Conservation (phyloP, 1,140 invertebrate species). For the Brachystomella parvula region DNA sequence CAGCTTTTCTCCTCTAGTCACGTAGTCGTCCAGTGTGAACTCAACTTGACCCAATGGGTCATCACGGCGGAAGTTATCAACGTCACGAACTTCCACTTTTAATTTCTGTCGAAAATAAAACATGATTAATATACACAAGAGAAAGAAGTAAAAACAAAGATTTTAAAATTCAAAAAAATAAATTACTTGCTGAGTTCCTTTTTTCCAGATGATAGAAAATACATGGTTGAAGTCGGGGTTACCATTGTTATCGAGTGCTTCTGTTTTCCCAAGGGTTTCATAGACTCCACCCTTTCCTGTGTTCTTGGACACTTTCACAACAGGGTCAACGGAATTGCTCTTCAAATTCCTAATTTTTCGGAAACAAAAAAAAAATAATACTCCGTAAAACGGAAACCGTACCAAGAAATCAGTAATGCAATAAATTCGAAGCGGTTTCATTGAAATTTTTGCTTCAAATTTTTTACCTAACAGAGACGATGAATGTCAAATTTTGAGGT, state of each 20-base stretch:
- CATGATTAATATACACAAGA: background rate
- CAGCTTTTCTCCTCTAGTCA: background rate
- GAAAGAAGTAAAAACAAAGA: background rate
- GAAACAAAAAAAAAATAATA: background rate
- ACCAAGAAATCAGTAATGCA: background rate
- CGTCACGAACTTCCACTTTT: background rate
- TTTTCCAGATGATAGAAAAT: constrained; percentile 3
- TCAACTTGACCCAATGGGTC: background rate
- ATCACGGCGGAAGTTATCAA: constrained; percentile 7
- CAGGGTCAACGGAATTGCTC: background rate
- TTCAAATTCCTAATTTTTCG: background rate
- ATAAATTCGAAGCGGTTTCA: background rate
- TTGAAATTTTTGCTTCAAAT: background rate
- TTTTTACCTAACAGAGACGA: background rate
- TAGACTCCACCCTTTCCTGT: background rate
- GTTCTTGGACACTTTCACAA: background rate
- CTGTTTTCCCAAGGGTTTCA: background rate
- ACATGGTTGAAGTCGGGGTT: background rate
- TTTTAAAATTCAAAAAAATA: background rate
- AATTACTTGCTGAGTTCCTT: background rate
- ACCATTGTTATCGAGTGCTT: background rate
- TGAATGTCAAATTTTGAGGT: constrained; percentile 2
- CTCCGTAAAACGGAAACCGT: background rate
- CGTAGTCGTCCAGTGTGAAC: background rate
- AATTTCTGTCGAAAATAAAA: background rate